Conservation (phyloP, 1,140 invertebrate genomes). For the Atta cephalotes region DNA sequence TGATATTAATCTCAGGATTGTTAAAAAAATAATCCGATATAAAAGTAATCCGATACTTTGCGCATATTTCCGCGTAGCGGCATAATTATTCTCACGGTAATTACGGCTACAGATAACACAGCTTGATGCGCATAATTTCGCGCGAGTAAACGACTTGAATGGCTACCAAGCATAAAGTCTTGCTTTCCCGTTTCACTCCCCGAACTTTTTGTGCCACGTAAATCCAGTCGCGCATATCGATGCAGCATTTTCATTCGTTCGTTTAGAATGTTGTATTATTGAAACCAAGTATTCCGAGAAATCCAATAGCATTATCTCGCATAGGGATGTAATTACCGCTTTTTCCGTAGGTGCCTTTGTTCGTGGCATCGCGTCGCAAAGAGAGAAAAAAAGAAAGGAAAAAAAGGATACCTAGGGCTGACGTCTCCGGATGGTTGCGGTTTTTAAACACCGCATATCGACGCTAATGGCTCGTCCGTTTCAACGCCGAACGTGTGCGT, state of each 20-base stretch:
- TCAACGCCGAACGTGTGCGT: conserved; percentile 18
- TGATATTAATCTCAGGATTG: conserved; percentile 44
- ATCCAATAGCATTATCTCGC: conserved; percentile 29
- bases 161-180: conserved; percentile 51
- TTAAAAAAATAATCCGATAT: conserved; percentile 17
- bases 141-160: conserved; percentile 54
- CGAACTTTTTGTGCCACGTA: conserved; percentile 42
- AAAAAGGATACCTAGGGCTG: conserved; percentile 14
- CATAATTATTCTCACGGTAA: conserved; percentile 59
- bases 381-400: neutral
- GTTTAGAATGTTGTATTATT: conserved; percentile 13
- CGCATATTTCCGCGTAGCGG: neutral
- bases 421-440: conserved; percentile 30
- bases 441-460: conserved; percentile 71
- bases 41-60: conserved; percentile 53
- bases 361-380: neutral
- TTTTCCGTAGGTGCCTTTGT: conserved; percentile 40
- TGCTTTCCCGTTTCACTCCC: neutral
- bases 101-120: conserved; percentile 44
- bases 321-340: conserved; percentile 37
- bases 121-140: conserved; percentile 54
- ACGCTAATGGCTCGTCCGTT: conserved; percentile 71
- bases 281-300: conserved; percentile 30
- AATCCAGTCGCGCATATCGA: conserved; percentile 53
- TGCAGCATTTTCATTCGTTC: conserved; percentile 33